Evolutionary conservation across 2,113 vertebrate genomes (phyloP).

Genomic region (Pachypanchax playfairii): DNA sequence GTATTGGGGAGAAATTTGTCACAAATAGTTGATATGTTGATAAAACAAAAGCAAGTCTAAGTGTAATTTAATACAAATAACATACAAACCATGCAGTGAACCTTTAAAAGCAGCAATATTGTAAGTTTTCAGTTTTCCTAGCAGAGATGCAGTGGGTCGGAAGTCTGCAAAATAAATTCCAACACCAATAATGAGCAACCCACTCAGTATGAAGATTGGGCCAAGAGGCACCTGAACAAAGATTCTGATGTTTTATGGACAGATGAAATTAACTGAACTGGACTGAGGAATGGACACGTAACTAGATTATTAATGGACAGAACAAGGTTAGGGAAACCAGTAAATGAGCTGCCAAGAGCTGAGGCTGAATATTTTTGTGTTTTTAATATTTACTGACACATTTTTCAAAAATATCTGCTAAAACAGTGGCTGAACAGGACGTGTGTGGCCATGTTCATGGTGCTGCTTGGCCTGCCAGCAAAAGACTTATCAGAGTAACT

Average conservation of each 20-base stretch:
- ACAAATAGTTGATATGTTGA: no score
- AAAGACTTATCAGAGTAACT: not conserved
- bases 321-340: not conserved
- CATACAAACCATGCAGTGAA: no score
- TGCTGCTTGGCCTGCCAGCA: not conserved
- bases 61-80: no score
- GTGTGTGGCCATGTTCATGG: no score
- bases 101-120: no score
- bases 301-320: not conserved
- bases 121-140: no score
- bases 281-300: not conserved
- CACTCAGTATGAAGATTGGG: not conserved
- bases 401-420: not conserved
- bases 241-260: not conserved
- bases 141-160: no score
- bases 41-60: no score
- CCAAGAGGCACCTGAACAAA: not conserved
- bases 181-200: no score
- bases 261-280: not conserved
- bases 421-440: not conserved
- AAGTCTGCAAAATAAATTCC: no score
- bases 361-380: not conserved
- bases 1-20: no score
- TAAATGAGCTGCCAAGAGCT: no score
- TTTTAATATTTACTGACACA: not conserved